phyloP scores from a whole-genome alignment of 2,888 invertebrate genomes.

The Drosophila lutescens region DNA sequence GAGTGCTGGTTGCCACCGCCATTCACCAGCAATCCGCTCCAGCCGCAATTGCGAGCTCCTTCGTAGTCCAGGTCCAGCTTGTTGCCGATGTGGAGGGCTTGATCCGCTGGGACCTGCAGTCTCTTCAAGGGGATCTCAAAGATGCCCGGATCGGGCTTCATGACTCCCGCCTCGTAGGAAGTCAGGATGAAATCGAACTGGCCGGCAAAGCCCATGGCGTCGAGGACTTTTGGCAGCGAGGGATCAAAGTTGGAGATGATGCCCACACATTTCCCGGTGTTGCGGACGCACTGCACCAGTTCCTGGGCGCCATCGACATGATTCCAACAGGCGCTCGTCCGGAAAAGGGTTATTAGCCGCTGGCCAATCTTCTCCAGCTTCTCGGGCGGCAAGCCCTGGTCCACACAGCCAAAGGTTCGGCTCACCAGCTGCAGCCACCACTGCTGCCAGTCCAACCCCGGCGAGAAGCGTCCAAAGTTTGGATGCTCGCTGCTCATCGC shows the following conservation, averaged over 20 bases:
- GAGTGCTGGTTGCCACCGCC: slow-evolving; percentile 51
- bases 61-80: slow-evolving; percentile 89
- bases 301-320: slow-evolving; percentile 87
- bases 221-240: slow-evolving; percentile 88
- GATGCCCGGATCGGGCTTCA: slow-evolving; percentile 80
- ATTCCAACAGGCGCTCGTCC: slow-evolving; percentile 90
- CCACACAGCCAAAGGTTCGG: slow-evolving; percentile 72
- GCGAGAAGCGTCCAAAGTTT: slow-evolving; percentile 90
- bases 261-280: slow-evolving; percentile 86
- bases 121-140: slow-evolving; percentile 85
- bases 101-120: slow-evolving; percentile 85
- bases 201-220: slow-evolving; percentile 86
- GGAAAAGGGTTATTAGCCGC: slow-evolving; percentile 88
- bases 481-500: slow-evolving; percentile 88
- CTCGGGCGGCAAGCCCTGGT: slow-evolving; percentile 55
- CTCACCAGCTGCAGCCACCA: slow-evolving; percentile 90
- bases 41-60: slow-evolving; percentile 88
- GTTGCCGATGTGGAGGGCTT: slow-evolving; percentile 94
- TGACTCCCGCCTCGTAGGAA: slow-evolving; percentile 89
- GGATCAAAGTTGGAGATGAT: slow-evolving; percentile 96
- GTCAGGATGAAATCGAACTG: slow-evolving; percentile 91
- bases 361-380: slow-evolving; percentile 85
- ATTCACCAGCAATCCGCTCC: slow-evolving; percentile 78
- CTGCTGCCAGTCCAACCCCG: slow-evolving; percentile 88
- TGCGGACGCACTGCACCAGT: slow-evolving; percentile 85